A percentile compares a stretch with the other conserved stretches of the same genome.
Evolutionary conservation across 2,888 invertebrate species (phyloP).

Genomic region (Copidosoma aretas): DNA sequence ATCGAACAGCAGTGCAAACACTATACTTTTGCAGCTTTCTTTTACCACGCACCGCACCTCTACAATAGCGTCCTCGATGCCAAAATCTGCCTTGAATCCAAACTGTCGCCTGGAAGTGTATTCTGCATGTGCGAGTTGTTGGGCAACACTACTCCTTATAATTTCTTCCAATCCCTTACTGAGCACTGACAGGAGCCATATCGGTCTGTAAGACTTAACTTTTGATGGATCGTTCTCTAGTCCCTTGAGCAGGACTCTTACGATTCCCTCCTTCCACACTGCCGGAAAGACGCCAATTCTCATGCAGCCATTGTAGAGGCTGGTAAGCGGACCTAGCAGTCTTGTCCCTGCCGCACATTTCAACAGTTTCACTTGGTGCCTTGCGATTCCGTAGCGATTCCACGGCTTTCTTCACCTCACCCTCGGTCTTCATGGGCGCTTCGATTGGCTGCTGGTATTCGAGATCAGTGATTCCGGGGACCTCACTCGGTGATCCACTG

Average conservation of each 20-base stretch:
- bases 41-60: background rate
- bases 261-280: constrained; percentile 2
- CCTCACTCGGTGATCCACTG: too few species aligned
- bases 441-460: background rate
- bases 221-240: background rate
- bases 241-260: background rate
- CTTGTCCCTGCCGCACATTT: background rate
- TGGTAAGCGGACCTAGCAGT: background rate
- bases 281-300: background rate
- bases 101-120: background rate
- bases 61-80: constrained; percentile 24
- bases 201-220: constrained; percentile 21
- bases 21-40: background rate
- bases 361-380: constrained; percentile 11
- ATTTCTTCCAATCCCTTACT: constrained; percentile 33
- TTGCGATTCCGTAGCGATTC: constrained; percentile 15
- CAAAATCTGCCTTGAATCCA: too few species aligned
- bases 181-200: constrained; percentile 33
- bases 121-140: background rate
- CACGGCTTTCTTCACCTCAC: background rate
- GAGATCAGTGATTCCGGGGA: too few species aligned
- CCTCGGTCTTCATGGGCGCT: background rate
- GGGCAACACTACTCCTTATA: background rate
- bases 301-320: background rate
- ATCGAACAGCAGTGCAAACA: constrained; percentile 15